Base-by-base conservation (phyloP, 2,797 vertebrate genomes). In the Etheostoma perlongum region DNA sequence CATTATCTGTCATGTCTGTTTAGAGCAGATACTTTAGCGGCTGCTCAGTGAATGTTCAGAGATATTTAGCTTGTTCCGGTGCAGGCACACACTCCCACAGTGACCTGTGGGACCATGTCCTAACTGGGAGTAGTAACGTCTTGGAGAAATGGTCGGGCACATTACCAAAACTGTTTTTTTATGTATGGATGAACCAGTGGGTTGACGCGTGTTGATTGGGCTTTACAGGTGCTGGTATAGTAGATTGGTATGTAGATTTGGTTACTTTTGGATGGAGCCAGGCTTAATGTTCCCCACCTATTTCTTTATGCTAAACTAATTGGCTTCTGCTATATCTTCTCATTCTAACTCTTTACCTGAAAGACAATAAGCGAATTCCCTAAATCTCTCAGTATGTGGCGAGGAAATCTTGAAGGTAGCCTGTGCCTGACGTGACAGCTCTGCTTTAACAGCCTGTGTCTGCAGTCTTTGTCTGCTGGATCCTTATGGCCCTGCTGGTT, bases 401-500 rank as follows among this genome's bases (percentile, higher is more conserved):
- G 59, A 9, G 40, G 33, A 44, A n/a, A 13, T n/a, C 46, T 42
- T 53, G 30, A 67, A 74, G 65, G 78, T 88, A 82, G 76, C 69
- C 83, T 84, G 83, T 72, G 77, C 48, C 78, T 82, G 79, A 84
- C 76, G 66, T 52, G 79, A 81, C 75, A 18, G 78, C 63, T 85
- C 72, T 46, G 81, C 68, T 65, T 71, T 63, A 55, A 58, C 78
- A 77, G 81, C 65, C 61, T 79, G 81, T 67, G 79, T 70, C 70
- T 40, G 67, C 42, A 59, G 55, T 55, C 91, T 91, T 93, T 94
- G 91, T 93, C 81, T 85, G 81, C 75, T 25, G 84, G 78, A 82
- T 90, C 87, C 85, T 89, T 85, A 74, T 88, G 86, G 88, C 81
- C 89, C 72, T 5, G 86, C 85, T 85, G 87, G 89, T 92, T 91